phyloP scores from a whole-genome alignment of 2,797 vertebrate genomes.

The Distichodus sexfasciatus region DNA sequence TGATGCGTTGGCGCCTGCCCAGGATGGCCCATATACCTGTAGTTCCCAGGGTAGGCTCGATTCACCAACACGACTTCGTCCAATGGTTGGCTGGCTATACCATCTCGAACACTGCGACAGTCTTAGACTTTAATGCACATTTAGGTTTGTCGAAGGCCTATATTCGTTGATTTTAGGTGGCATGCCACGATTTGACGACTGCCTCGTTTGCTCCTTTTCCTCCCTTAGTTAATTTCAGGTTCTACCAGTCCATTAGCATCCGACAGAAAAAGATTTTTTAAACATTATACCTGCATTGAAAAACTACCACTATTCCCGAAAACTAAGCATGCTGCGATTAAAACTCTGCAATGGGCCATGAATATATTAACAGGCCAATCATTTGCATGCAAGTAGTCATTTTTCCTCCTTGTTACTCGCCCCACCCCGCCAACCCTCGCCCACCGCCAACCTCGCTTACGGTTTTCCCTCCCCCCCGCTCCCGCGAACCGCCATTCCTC shows the following conservation, averaged over 20 bases:
- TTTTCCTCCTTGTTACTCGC: constrained; percentile 49
- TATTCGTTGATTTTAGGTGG: not conserved
- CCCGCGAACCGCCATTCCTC: constrained; percentile 75
- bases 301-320: not conserved
- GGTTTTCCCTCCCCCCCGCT: constrained; percentile 44
- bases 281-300: constrained; percentile 20
- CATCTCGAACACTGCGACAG: too few species aligned
- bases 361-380: constrained; percentile 62
- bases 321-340: constrained; percentile 41
- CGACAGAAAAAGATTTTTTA: not conserved
- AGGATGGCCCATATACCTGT: too few species aligned
- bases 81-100: too few species aligned
- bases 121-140: not conserved
- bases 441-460: too few species aligned
- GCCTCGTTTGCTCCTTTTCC: not conserved
- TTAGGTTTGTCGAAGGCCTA: not conserved
- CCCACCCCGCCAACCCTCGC: constrained; percentile 61
- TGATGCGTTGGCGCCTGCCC: too few species aligned
- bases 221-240: not conserved
- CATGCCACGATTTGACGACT: not conserved
- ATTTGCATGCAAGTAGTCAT: constrained; percentile 85
- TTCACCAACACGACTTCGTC: too few species aligned
- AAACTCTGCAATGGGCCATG: constrained; percentile 49
- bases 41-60: too few species aligned
- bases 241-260: constrained; percentile 5